A percentile compares a stretch with the other conserved stretches of the same genome.
Conservation (phyloP, 1,140 invertebrate genomes). For the Panulirus ornatus region DNA sequence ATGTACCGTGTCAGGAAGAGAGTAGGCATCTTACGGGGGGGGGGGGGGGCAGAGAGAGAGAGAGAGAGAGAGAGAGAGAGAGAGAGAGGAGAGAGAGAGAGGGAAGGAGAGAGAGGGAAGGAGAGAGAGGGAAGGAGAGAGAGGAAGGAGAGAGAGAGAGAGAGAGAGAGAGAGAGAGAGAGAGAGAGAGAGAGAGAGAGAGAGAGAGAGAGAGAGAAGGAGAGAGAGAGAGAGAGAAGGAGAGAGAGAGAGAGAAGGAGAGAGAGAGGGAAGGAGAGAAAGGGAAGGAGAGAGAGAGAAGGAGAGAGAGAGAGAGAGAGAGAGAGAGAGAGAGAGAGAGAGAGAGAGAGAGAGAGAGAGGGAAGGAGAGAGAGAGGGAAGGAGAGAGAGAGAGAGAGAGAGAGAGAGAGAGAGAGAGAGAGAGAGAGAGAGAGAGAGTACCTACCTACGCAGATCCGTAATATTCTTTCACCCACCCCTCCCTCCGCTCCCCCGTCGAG, state of each 20-base stretch:
- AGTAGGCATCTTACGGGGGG: no score
- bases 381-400: not conserved
- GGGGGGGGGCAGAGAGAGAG: no score
- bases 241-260: not conserved
- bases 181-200: not conserved
- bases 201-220: not conserved
- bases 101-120: not conserved
- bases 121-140: not conserved
- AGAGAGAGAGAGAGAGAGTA: slow-evolving; percentile 1
- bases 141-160: not conserved
- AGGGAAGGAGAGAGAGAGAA: not conserved
- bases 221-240: not conserved
- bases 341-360: not conserved
- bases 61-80: no score
- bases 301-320: not conserved
- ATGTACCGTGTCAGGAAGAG: no score
- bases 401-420: not conserved
- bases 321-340: not conserved
- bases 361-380: not conserved
- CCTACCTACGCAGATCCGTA: not conserved
- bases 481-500: not conserved
- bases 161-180: not conserved
- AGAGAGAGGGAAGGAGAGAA: not conserved
- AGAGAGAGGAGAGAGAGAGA: no score
- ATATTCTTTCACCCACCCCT: not conserved